A percentile compares a stretch with the other conserved stretches of the same genome.
Conservation (phyloP, 2,797 vertebrate species). For the Macrochelys suwanniensis region DNA sequence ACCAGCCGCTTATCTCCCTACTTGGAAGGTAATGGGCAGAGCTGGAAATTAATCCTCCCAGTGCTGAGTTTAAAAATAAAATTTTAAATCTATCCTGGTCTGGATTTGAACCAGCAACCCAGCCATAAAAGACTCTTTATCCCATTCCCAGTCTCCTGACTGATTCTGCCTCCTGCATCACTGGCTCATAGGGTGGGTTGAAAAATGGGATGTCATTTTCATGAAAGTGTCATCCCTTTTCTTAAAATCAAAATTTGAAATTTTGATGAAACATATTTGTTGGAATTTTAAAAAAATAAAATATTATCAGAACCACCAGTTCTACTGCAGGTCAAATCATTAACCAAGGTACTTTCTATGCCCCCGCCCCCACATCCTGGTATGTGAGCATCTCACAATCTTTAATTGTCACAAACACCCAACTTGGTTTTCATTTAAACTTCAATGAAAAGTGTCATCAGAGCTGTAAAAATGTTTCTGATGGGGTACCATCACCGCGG, state of each 20-base stretch:
- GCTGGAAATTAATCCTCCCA: fast-evolving
- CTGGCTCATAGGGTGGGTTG: neutral
- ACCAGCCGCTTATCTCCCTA: neutral
- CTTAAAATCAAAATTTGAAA: neutral
- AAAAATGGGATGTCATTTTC: neutral
- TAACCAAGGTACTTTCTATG: neutral
- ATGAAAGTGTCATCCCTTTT: neutral
- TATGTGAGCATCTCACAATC: neutral
- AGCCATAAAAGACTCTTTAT: fast-evolving
- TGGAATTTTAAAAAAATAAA: neutral
- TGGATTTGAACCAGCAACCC: neutral
- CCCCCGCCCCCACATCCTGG: neutral
- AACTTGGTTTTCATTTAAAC: neutral
- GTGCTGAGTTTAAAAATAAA: neutral
- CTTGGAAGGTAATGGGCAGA: neutral
- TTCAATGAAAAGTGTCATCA: neutral
- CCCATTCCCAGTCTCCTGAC: fast-evolving
- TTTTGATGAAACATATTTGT: neutral
- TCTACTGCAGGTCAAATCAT: neutral
- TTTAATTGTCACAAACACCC: neutral
- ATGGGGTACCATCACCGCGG: neutral
- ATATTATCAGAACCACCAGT: neutral
- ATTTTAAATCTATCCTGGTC: neutral
- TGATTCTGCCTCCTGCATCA: fast-evolving
- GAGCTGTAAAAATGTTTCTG: neutral